These are phyloP conservation scores for Seriola quinqueradiata DNA, from an alignment of 2,113 vertebrate genomes.

Conservation along the genomic window DNA sequence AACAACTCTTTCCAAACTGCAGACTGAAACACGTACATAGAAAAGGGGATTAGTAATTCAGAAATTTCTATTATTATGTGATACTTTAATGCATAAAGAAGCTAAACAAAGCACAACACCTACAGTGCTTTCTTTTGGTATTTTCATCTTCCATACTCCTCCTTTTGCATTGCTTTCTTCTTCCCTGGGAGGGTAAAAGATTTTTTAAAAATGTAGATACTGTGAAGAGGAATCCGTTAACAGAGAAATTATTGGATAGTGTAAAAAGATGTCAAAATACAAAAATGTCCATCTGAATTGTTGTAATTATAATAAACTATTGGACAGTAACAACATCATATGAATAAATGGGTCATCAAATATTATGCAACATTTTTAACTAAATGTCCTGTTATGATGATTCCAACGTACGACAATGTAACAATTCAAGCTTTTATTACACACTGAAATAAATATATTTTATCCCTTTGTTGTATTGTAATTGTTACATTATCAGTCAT, in stretches of 20 bases:
- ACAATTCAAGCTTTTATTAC: not conserved
- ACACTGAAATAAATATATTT: not conserved
- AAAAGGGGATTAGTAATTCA: not conserved
- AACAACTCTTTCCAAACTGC: conserved; percentile 96
- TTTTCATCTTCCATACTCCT: conserved; percentile 97
- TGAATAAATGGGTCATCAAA: not conserved
- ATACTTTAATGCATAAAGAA: not conserved
- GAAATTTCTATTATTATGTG: not conserved
- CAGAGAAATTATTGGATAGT: not conserved
- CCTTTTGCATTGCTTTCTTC: conserved; percentile 97
- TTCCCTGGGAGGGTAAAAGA: conserved; percentile 86
- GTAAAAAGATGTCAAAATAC: not conserved
- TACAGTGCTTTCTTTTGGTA: conserved; percentile 94
- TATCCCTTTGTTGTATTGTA: not conserved
- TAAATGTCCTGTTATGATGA: too few relatives aligned
- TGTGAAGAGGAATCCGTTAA: not conserved
- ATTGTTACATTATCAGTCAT: not conserved
- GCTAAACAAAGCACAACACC: conserved; percentile 53
- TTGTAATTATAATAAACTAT: not conserved
- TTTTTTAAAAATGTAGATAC: not conserved
- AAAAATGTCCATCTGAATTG: not conserved
- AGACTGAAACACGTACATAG: conserved; percentile 78
- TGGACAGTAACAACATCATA: not conserved
- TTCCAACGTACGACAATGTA: not conserved
- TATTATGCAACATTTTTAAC: not conserved